Percentiles rank a stretch among this genome's conserved stretches.
phyloP scores from a whole-genome alignment of 2,888 invertebrate species.

The Euzophera pinguis region DNA sequence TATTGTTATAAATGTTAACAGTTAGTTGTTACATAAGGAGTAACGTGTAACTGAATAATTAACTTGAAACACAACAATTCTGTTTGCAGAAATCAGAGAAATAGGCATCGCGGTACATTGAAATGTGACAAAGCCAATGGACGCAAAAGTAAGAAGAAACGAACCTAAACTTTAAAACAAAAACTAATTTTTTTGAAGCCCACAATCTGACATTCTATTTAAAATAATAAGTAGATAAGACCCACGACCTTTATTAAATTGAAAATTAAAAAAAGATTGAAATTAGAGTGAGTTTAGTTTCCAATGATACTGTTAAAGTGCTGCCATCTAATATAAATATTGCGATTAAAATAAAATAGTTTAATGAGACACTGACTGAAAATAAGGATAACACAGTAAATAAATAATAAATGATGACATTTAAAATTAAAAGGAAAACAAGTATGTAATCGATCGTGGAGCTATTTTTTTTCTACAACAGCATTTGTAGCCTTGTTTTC shows the following conservation, averaged over 20 bases:
- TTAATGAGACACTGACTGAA: constrained; percentile 54
- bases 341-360: constrained; percentile 31
- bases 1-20: neutral
- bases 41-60: neutral
- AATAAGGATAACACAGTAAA: constrained; percentile 38
- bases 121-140: constrained; percentile 58
- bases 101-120: neutral
- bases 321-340: constrained; percentile 28
- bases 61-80: neutral
- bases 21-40: neutral
- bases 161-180: constrained; percentile 29
- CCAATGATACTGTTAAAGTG: constrained; percentile 37
- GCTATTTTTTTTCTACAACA: constrained; percentile 80
- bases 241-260: constrained; percentile 52
- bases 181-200: constrained; percentile 45
- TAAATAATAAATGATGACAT: constrained; percentile 44
- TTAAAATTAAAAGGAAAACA: constrained; percentile 33
- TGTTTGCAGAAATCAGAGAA: no score
- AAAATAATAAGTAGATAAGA: constrained; percentile 41
- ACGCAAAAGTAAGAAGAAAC: constrained; percentile 11
- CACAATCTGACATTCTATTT: constrained; percentile 35
- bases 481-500: constrained; percentile 33
- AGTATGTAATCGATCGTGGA: constrained; percentile 48
- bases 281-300: constrained; percentile 41
- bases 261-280: constrained; percentile 39